phyloP scores from a whole-genome alignment of 2,797 vertebrate species.

The Coreius guichenoti region DNA sequence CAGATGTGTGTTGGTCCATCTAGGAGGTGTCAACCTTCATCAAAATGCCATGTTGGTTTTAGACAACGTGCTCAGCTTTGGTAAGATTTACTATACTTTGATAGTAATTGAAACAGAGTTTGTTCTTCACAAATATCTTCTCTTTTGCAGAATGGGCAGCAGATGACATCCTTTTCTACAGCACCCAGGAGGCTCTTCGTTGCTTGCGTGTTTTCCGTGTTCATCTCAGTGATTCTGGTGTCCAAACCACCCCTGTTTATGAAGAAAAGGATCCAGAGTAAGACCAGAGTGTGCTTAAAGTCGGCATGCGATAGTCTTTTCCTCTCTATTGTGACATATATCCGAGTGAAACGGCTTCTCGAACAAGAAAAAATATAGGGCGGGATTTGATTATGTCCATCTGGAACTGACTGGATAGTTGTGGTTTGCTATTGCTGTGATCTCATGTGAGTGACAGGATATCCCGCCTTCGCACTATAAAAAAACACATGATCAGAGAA shows the following conservation, averaged over 20 bases:
- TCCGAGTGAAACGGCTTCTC: too few relatives aligned
- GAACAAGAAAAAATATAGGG: too few relatives aligned
- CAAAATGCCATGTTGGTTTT: constrained; percentile 73
- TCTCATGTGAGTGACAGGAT: too few relatives aligned
- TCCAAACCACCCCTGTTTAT: constrained; percentile 80
- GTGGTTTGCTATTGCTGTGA: too few relatives aligned
- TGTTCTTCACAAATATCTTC: not conserved
- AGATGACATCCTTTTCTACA: constrained; percentile 87
- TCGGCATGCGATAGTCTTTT: not conserved
- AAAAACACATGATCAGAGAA: too few relatives aligned
- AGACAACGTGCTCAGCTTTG: constrained; percentile 88
- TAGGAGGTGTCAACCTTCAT: constrained; percentile 63
- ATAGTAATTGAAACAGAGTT: not conserved
- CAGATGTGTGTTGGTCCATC: constrained; percentile 82
- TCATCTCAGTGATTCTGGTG: constrained; percentile 76
- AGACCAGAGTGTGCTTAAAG: constrained; percentile 57
- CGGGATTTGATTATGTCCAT: too few relatives aligned
- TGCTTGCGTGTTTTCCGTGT: constrained; percentile 84
- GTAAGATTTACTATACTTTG: constrained; percentile 70
- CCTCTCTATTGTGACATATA: too few relatives aligned
- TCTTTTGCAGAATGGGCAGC: constrained; percentile 89
- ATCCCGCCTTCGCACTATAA: too few relatives aligned
- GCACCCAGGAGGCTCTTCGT: constrained; percentile 84
- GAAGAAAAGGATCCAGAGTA: constrained; percentile 90
- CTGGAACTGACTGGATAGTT: too few relatives aligned